Base-by-base conservation (phyloP, 2,797 vertebrate species). In the Periophthalmus magnuspinnatus region DNA sequence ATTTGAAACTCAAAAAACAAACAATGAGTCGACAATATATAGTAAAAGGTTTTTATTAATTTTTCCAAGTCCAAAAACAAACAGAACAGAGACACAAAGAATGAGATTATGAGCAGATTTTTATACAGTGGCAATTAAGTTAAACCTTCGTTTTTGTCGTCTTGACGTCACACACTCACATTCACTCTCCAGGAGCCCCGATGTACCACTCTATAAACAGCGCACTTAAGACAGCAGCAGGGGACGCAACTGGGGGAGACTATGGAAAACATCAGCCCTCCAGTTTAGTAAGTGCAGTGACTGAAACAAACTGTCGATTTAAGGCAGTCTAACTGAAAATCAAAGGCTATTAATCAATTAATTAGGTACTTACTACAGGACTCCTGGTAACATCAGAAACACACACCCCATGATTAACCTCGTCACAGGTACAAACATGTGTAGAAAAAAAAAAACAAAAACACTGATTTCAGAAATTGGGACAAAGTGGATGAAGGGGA, bases 101-200 rank as follows among this genome's bases (percentile, higher is more conserved):
- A 91, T 90, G 87, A 91, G 89, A 91, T 90, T 90, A 91, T 89
- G 87, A 86, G 86, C 85, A 63, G 78, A 90, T 88, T 91, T 92
- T 84, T 94, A 90, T 94, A 94, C 93, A 94, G 87, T 92, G 90
- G 91, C 89, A 91, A 93, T 86, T 91, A 93, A 92, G 88, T 93
- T 91, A 92, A 91, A 90, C 86, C 85, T 85, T 92, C 76, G 68
- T 88, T 38, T 60, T 87, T 80, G 81, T 85, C 83, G 88, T 86
- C 86, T n/a, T 88, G 63, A 28, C 79, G 82, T 24, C 79, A 65
- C 16, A 58, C 76, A 75, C 58, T 55, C 65, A 67, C 80, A 82
- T 75, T 74, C 84, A 84, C 67, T 81, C 84, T 47, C 78, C 82
- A 79, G 82, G 87, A 89, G 88, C 84, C 82, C 79, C 4, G 58